These are phyloP conservation scores for Lysandra bellargus DNA, from an alignment of 2,888 invertebrate species.

Conservation along the genomic window DNA sequence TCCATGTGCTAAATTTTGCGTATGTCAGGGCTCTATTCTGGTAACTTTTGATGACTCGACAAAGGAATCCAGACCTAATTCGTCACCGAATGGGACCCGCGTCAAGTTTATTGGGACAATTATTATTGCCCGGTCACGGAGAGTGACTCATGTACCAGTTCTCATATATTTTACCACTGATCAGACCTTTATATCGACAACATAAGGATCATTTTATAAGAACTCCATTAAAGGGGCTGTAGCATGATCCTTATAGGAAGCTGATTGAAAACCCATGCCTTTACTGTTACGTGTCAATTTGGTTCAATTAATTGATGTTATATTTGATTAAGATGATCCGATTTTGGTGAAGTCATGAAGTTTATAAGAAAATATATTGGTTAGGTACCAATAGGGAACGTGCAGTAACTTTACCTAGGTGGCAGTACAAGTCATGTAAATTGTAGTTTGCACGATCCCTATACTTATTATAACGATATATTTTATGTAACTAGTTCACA, in stretches of 20 bases:
- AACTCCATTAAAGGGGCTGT: not conserved
- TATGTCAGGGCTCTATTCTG: not conserved
- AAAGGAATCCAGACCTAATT: slow-evolving; percentile 6
- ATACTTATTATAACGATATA: too few relatives aligned
- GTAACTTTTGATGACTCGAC: not conserved
- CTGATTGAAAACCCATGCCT: slow-evolving; percentile 5
- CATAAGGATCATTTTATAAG: not conserved
- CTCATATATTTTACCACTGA: not conserved
- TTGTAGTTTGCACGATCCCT: too few relatives aligned
- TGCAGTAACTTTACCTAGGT: too few relatives aligned
- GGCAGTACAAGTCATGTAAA: too few relatives aligned
- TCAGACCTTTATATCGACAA: not conserved
- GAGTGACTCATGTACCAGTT: not conserved
- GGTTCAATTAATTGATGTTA: not conserved
- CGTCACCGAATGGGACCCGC: not conserved
- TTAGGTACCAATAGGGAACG: too few relatives aligned
- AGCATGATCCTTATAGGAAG: not conserved
- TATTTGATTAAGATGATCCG: not conserved
- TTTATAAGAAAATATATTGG: not conserved
- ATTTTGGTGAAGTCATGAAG: not conserved
- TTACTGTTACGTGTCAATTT: not conserved
- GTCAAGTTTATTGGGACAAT: slow-evolving; percentile 13
- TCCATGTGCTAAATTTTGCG: not conserved
- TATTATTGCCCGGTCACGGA: not conserved
- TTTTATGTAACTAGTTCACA: too few relatives aligned